Base-by-base conservation (phyloP, 2,113 vertebrate genomes). In the Pycnonotus jocosus region DNA sequence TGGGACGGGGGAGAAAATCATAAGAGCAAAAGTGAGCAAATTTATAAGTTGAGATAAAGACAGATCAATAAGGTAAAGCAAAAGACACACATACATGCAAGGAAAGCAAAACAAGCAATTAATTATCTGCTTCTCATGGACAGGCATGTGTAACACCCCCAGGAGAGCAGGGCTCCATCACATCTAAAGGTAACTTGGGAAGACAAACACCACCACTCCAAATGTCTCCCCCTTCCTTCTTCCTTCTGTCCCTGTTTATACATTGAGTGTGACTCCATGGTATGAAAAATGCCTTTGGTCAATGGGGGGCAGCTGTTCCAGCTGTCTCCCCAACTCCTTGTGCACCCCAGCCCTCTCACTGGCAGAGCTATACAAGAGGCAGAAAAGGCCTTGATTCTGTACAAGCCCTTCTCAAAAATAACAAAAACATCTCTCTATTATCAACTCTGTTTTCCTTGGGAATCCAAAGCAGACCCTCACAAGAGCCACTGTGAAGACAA, bases 231-330 rank as follows among this genome's bases (percentile, higher is more conserved):
- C 3, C 30, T 73, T 74, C 21, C 38, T 58, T 65, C n/a, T 66
- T 66, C 17, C 60, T 60, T 65, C 25, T 31, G 54, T 27, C 50
- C 33, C 17, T 68, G n/a, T 40, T 66, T 60, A 30, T 25, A 45
- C 0, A 1, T 23, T 53, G 53, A 81, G 16, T 0, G 0, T n/a
- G 38, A 38, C 35, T 45, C 45, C 45, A 47, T 6, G 20, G n/a
- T 16, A 37, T 31, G 19, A 71, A 65, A 72, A 33, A 81, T 27
- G 15, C 37, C 44, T 37, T 50, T 42, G 42, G 13, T 42, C 42
- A 27, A 35, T 18, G n/a, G 8, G 27, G 38, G 9, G 9, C 28
- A 89, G 61, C n/a, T 76, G 78, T 31, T 28, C 53, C n/a, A 74
- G 53, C 24, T 54, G 20, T 31, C 40, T 51, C n/a, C 40, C n/a